Base-by-base conservation (phyloP, 2,888 invertebrate species). In the Criorhina ranunculi region DNA sequence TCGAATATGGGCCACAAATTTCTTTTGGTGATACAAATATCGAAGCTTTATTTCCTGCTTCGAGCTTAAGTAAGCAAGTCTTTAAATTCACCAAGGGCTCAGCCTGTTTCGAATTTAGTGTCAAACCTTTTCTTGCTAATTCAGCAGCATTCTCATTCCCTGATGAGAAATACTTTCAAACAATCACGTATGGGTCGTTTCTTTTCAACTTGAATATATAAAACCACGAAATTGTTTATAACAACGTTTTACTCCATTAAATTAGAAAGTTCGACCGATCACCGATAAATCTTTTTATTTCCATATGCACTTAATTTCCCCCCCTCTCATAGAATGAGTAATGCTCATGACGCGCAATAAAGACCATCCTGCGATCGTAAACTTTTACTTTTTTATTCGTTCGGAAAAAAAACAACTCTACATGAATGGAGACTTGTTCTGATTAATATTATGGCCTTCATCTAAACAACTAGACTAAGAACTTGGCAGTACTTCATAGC, bases 401-500 rank as follows among this genome's bases (percentile, higher is more conserved):
- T 9, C 12, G 8, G n/a, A 64, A 46, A 46, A 1, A 55, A 51
- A 7, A 55, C 8, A 8, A 19, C 51, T 53, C 12, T 24, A 24
- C 24, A 24, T 46, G 24, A 12, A 40, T 49, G 12, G 29, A 66
- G 33, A 55, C 19, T 57, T 35, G 1, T 29, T 66, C 40, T 24
- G 42, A 40, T 44, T 19, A 64, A 1, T 1, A 44, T n/a, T 44
- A 59, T 66, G 66, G 49, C 57, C 24, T 66, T 77, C 31, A 53
- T 69, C 42, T 59, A 77, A 60, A 69, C 67, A 77, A 51, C 19
- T n/a, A n/a, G 33, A 5, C 49, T 37, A 67, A 37, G 15, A 64
- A 64, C 59, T 82, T 77, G 70, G 57, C 77, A 66, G 29, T 66
- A 59, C 64, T 77, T 44, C 35, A 77, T 76, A 59, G 53, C 44